Percentiles rank a stretch among this genome's conserved stretches.
These are phyloP conservation scores for Trochalopteron elliotii DNA, from an alignment of 2,113 vertebrate genomes.

Conservation along the genomic window DNA sequence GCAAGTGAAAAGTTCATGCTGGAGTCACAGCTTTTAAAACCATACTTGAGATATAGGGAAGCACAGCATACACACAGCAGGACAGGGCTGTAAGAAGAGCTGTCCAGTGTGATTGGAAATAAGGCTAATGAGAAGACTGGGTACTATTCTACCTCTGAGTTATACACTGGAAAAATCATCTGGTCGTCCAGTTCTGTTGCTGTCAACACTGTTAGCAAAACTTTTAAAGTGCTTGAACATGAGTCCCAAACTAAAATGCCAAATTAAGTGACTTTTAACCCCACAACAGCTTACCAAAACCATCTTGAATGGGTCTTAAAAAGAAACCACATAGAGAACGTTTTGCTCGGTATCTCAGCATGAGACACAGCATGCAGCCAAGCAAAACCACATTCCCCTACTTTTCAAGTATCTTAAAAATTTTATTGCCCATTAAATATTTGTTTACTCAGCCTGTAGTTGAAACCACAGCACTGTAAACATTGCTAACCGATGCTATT, in stretches of 20 bases:
- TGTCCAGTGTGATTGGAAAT: not conserved
- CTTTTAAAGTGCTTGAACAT: not conserved
- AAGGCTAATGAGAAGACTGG: rapidly evolving
- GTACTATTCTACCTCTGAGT: not conserved
- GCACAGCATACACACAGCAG: not conserved
- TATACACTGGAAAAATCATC: not conserved
- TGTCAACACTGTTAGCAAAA: not conserved
- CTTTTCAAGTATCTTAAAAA: not conserved
- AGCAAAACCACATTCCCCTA: slow-evolving; percentile 26
- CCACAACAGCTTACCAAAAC: not conserved
- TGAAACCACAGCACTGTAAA: slow-evolving; percentile 15
- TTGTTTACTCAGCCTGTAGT: not conserved
- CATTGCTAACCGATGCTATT: not conserved
- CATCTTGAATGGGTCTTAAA: not conserved
- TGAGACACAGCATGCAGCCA: not conserved
- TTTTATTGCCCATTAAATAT: slow-evolving; percentile 29
- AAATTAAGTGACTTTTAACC: not conserved
- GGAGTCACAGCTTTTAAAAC: not conserved
- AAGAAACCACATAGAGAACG: not conserved
- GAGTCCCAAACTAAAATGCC: not conserved
- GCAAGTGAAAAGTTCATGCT: not conserved
- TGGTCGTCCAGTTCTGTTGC: not conserved
- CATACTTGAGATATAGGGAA: not conserved
- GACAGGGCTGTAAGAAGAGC: not conserved
- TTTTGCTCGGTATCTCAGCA: not conserved